phyloP scores from a whole-genome alignment of 2,797 vertebrate species.

The Hephaestus fuliginosus region DNA sequence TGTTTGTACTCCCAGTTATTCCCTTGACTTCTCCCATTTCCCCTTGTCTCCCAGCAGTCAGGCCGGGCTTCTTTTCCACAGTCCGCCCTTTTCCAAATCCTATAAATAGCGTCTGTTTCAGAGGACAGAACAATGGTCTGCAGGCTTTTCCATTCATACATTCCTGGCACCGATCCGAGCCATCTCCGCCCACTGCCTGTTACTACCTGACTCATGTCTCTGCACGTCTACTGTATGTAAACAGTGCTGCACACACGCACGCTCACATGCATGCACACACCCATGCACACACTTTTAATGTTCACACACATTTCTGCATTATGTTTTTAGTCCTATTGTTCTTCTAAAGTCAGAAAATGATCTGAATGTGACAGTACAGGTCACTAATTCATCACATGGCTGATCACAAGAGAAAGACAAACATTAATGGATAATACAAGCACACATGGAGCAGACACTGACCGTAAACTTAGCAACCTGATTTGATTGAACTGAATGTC shows the following conservation, averaged over 20 bases:
- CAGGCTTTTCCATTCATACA: slow-evolving; percentile 75
- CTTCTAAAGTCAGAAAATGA: slow-evolving; percentile 10
- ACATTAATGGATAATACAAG: neutral
- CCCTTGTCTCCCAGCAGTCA: slow-evolving; percentile 60
- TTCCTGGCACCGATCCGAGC: slow-evolving; percentile 68
- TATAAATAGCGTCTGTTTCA: slow-evolving; percentile 82
- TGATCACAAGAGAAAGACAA: no score
- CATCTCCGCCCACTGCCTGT: slow-evolving; percentile 70
- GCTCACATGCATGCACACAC: slow-evolving; percentile 2
- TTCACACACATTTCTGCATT: slow-evolving; percentile 23
- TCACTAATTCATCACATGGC: neutral
- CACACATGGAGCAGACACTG: neutral
- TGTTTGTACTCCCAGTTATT: slow-evolving; percentile 56
- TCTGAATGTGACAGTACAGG: neutral
- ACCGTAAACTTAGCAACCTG: neutral
- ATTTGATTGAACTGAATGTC: neutral
- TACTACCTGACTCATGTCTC: slow-evolving; percentile 76
- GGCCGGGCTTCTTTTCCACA: slow-evolving; percentile 65
- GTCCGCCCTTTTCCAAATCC: slow-evolving; percentile 73
- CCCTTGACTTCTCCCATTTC: slow-evolving; percentile 50
- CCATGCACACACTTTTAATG: slow-evolving; percentile 4
- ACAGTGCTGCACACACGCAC: slow-evolving; percentile 40
- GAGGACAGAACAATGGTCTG: slow-evolving; percentile 71
- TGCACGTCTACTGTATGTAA: slow-evolving; percentile 57
- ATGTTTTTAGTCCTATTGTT: neutral